These are phyloP conservation scores for Perca flavescens DNA, from an alignment of 2,113 vertebrate species.

Conservation along the genomic window DNA sequence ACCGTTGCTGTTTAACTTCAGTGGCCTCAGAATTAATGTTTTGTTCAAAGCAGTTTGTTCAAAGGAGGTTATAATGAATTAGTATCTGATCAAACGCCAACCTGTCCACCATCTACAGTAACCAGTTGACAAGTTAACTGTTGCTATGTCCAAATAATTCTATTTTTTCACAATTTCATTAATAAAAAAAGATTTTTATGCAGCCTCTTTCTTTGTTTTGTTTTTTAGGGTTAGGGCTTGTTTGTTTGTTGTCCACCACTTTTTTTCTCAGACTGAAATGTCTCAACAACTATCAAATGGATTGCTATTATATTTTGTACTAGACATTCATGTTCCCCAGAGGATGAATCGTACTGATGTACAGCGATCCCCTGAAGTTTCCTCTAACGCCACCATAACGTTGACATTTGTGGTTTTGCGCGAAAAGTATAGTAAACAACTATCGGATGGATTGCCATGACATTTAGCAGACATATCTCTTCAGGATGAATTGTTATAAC, in stretches of 20 bases:
- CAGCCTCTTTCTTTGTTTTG: not conserved
- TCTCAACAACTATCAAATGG: not conserved
- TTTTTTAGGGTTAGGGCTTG: not conserved
- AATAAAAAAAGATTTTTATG: not conserved
- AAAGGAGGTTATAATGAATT: slow-evolving; percentile 28
- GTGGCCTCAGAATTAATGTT: slow-evolving; percentile 21
- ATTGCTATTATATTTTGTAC: not conserved
- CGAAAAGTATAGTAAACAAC: not conserved
- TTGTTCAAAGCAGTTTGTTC: slow-evolving; percentile 35
- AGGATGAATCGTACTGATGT: too few relatives aligned
- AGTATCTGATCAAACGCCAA: not conserved
- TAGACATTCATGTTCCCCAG: too few relatives aligned
- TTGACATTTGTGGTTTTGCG: not conserved
- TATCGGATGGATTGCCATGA: not conserved
- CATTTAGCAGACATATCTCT: too few relatives aligned
- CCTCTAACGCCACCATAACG: not conserved
- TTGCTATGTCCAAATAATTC: not conserved
- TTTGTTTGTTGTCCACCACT: too few relatives aligned
- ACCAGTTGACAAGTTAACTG: not conserved
- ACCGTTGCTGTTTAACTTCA: not conserved
- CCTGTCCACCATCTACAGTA: not conserved
- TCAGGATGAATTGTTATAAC: too few relatives aligned
- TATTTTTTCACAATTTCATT: not conserved
- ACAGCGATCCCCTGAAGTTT: too few relatives aligned
- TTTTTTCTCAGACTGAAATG: not conserved